Evolutionary conservation across 30 jellyfish, hydroid and myxozoan genomes (phyloP).

Genomic region (Cassiopea andromeda): DNA sequence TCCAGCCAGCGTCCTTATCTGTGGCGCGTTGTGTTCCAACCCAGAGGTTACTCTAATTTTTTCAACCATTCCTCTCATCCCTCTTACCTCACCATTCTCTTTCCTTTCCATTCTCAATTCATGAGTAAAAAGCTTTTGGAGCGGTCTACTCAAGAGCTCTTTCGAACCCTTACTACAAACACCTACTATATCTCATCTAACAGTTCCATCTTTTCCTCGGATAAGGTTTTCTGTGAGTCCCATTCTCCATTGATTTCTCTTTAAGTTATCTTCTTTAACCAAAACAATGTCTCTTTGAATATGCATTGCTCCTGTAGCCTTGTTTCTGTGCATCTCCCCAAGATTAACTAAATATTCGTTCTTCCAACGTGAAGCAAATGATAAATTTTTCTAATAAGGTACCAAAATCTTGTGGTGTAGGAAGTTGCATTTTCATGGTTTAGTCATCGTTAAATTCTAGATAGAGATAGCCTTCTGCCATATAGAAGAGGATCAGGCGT

Average conservation of each 20-base stretch:
- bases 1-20: slow-evolving; percentile 49
- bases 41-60: background rate
- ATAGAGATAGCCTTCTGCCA: slow-evolving; percentile 27
- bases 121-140: background rate
- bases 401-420: slow-evolving; percentile 12
- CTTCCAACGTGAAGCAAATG: slow-evolving; percentile 54
- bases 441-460: slow-evolving; percentile 14
- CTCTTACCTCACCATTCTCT: background rate
- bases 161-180: background rate
- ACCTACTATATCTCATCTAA: slow-evolving; percentile 1
- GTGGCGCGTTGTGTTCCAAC: slow-evolving; percentile 51
- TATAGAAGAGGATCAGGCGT: slow-evolving; percentile 9
- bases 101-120: background rate
- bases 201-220: background rate
- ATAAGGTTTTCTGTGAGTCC: background rate
- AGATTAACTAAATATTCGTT: slow-evolving; percentile 34
- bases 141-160: background rate
- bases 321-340: slow-evolving; percentile 1
- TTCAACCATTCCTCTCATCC: background rate
- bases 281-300: slow-evolving; percentile 13
- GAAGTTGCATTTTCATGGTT: slow-evolving; percentile 6
- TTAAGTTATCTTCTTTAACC: background rate
- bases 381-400: slow-evolving; percentile 6
- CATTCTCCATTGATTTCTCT: slow-evolving; percentile 1
- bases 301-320: background rate